Percentiles rank a stretch among this genome's conserved stretches.
Conservation (phyloP, 2,888 invertebrate genomes). For the Coenonympha glycerion region DNA sequence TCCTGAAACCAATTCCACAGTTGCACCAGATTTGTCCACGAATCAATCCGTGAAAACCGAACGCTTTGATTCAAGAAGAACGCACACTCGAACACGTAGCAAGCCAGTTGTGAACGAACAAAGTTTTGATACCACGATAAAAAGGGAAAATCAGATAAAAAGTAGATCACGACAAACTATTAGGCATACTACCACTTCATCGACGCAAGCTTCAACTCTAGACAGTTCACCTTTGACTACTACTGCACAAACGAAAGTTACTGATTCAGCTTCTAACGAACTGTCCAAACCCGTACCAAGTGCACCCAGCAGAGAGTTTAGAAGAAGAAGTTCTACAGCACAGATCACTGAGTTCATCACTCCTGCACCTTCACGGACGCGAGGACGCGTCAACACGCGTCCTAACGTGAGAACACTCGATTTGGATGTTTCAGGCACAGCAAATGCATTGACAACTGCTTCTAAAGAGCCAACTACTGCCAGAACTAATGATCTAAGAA, state of each 20-base stretch:
- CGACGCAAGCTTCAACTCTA: constrained; percentile 15
- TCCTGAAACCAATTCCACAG: constrained; percentile 30
- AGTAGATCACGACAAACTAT: constrained; percentile 41
- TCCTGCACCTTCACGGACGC: constrained; percentile 26
- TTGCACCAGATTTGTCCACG: constrained; percentile 36
- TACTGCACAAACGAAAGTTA: constrained; percentile 24
- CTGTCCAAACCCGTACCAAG: constrained; percentile 41
- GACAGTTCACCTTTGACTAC: constrained; percentile 8
- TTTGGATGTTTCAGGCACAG: constrained; percentile 56
- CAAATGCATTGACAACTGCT: constrained; percentile 49
- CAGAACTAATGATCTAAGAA: constrained; percentile 48
- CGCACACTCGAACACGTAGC: constrained; percentile 51
- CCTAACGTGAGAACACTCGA: constrained; percentile 47
- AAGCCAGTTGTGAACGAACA: constrained; percentile 40
- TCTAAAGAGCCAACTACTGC: constrained; percentile 54
- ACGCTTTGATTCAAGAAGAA: constrained; percentile 60
- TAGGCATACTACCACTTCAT: constrained; percentile 26
- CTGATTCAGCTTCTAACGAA: constrained; percentile 43
- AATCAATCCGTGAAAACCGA: constrained; percentile 46
- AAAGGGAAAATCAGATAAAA: constrained; percentile 41
- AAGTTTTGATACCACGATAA: constrained; percentile 38
- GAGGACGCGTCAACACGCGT: constrained; percentile 31
- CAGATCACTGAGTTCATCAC: constrained; percentile 40
- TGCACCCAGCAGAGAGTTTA: constrained; percentile 42
- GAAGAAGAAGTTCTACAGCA: constrained; percentile 47